Evolutionary conservation across 1,140 invertebrate genomes (phyloP), one percentile per base, ranked within the genome.

Genomic region (Caenorhabditis briggsae): DNA sequence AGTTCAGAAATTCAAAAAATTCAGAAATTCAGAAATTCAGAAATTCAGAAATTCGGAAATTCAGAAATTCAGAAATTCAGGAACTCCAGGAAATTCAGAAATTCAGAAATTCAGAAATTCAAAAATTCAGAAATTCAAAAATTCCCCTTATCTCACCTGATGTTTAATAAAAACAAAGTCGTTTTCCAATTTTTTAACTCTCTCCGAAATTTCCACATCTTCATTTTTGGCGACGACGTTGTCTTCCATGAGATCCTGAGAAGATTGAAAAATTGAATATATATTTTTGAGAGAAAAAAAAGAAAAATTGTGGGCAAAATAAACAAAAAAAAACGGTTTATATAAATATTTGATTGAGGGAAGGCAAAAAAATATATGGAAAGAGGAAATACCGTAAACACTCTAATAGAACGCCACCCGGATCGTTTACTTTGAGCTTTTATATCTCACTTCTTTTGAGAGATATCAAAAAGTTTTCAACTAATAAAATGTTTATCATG

Each of bases 291-390:
- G 50, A 11, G 16, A 50, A n/a, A 20, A 58, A 58, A 58, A 58
- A 58, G 56, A 20, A n/a, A 58, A 58, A 20, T 20, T n/a, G 56
- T 9, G 56, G 16, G 56, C 65, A 74, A 74, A 74, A 74, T 74
- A 74, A 74, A 74, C 46, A 74, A 74, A 74, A 74, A 74, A 74
- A 33, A 33, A n/a, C n/a, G 33, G 3, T 33, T 33, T 74, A 74
- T 74, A 74, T 74, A 74, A 74, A 74, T 74, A 74, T 74, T 74
- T 74, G 65, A 46, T 74, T 48, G 65, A 74, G 41, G 11, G 46
- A 46, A 46, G n/a, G 23, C 9, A 41, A 33, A 65, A 64, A 53
- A 53, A 53, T 53, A 16, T 53, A 53, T 14, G 50, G 50, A 16
- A 53, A 53, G 50, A 11, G 5, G 65, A 74, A 48, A 46, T 46